These are phyloP conservation scores for Heliconius melpomene DNA, from an alignment of 1,140 invertebrate species.

Conservation along the genomic window DNA sequence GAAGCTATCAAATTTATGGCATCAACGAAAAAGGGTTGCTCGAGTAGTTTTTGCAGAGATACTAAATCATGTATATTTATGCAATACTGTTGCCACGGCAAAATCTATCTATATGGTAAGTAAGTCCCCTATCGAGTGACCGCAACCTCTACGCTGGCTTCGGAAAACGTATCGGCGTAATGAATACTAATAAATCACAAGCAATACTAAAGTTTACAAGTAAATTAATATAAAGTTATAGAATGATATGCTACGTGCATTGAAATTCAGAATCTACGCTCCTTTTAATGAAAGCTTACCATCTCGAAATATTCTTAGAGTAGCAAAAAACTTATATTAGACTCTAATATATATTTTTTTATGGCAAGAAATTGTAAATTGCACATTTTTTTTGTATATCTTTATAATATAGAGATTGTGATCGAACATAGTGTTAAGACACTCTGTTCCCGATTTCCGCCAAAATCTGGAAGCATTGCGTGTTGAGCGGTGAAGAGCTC, in stretches of 20 bases:
- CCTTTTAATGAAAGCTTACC: constrained; percentile 74
- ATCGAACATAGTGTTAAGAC: too few relatives aligned
- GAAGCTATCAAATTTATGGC: constrained; percentile 25
- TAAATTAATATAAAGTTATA: constrained; percentile 78
- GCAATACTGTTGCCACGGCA: constrained; percentile 44
- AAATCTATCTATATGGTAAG: constrained; percentile 58
- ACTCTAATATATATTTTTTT: not conserved
- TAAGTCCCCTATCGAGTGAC: constrained; percentile 45
- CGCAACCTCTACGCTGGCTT: constrained; percentile 36
- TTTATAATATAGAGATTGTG: too few relatives aligned
- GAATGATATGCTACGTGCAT: constrained; percentile 69
- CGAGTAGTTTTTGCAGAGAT: constrained; percentile 37
- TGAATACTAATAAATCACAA: constrained; percentile 74
- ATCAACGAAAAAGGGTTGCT: constrained; percentile 37
- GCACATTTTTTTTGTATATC: too few relatives aligned
- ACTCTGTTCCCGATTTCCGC: too few relatives aligned
- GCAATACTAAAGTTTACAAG: constrained; percentile 67
- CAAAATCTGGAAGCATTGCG: too few relatives aligned
- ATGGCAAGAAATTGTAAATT: not conserved
- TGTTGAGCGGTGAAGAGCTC: too few relatives aligned
- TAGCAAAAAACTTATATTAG: constrained; percentile 30
- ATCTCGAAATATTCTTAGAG: constrained; percentile 52
- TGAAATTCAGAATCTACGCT: constrained; percentile 70
- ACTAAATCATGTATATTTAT: constrained; percentile 50
- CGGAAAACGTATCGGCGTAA: constrained; percentile 51